Base-by-base conservation (phyloP, 2,113 vertebrate genomes). In the Ophiodon elongatus region DNA sequence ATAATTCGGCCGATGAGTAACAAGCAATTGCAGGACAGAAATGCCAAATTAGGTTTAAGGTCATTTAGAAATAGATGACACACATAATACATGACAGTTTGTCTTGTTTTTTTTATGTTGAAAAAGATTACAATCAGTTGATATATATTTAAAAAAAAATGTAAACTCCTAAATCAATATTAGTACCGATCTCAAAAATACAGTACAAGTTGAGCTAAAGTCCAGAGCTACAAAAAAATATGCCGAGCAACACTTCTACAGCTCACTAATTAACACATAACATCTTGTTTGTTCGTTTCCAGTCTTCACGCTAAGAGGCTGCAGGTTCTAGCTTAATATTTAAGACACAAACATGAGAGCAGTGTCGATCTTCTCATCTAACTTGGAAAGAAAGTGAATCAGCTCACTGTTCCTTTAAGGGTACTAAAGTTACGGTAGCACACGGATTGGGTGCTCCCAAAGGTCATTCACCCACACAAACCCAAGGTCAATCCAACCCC, bases 241-340 rank as follows among this genome's bases (percentile, higher is more conserved):
- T 59, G 25, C 56, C 13, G 6, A 0, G 25, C 25, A 14, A 27
- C 54, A 57, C 25, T 59, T 59, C n/a, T 59, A 27, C 56, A 59
- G 56, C 56, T 59, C 25, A 15, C 56, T 2, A 29, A 59, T 59
- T 25, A 54, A n/a, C 50, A n/a, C 50, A 54, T n/a, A 54, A 23
- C 25, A 25, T 25, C 23, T n/a, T n/a, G 52, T 56, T 56, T n/a
- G 8, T 2, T 25, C 21, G 5, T 17, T 47, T 17, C 23, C 41
- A 59, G 41, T 64, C 70, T 47, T 59, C 41, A 37, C 62, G 54
- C 27, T 43, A 66, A 70, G 35, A 54, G n/a, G n/a, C 17, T 39
- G 47, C 60, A 14, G 57, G 31, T 15, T 39, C 14, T 8, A 66
- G 59, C 59, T 74, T 83, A 37, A 78, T 31, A 73, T 72, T 41